A percentile compares a stretch with the other conserved stretches of the same genome.
Evolutionary conservation across 2,113 vertebrate species (phyloP).

Genomic region (Eulemur macaco): DNA sequence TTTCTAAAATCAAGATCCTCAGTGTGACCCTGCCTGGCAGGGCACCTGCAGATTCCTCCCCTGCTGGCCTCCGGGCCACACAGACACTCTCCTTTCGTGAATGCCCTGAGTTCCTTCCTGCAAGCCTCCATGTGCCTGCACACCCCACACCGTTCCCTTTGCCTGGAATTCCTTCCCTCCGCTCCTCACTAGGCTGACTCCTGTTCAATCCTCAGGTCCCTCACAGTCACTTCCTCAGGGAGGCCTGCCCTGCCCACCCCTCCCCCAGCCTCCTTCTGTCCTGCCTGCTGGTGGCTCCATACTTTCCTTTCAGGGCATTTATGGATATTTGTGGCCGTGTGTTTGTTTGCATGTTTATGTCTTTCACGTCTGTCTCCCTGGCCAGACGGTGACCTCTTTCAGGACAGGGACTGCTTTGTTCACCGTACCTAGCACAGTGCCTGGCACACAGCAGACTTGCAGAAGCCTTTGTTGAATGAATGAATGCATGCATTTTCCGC

Average conservation of each 20-base stretch:
- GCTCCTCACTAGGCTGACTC: background rate
- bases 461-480: background rate
- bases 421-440: background rate
- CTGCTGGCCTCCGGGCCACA: background rate
- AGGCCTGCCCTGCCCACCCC: background rate
- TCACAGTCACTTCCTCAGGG: background rate
- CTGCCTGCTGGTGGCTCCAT: fast-evolving
- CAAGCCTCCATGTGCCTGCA: background rate
- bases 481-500: background rate
- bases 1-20: background rate
- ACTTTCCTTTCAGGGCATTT: background rate
- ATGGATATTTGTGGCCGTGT: background rate
- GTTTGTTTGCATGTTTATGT: conserved; percentile 36
- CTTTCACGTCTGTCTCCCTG: background rate
- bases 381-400: background rate
- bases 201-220: background rate
- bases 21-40: background rate
- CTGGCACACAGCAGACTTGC: background rate
- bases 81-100: background rate
- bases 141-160: fast-evolving
- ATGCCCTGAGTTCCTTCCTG: background rate
- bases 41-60: background rate
- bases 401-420: background rate
- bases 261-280: background rate
- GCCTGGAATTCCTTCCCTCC: no score